A percentile compares a stretch with the other conserved stretches of the same genome.
Conservation (phyloP, 1,140 invertebrate species). For the Arion vulgaris region DNA sequence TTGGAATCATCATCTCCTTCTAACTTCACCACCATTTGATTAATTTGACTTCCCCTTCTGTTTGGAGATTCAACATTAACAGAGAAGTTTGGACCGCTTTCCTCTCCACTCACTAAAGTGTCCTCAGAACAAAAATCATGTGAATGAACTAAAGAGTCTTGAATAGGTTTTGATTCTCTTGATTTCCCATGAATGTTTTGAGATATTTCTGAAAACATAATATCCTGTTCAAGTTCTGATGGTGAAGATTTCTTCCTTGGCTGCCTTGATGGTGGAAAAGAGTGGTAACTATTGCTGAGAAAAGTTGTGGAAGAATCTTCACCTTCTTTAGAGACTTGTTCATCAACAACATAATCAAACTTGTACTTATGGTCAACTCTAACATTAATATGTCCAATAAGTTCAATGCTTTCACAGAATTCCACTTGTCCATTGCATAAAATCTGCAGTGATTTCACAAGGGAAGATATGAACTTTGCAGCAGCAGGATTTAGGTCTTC, state of each 20-base stretch:
- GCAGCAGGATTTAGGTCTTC: conserved; percentile 37
- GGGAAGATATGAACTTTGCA: conserved; percentile 42
- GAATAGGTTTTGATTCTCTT: not conserved
- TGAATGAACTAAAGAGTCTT: not conserved
- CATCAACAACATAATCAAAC: conserved; percentile 51
- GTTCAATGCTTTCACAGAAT: conserved; percentile 48
- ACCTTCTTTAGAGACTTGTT: conserved; percentile 50
- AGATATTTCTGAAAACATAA: conserved; percentile 16
- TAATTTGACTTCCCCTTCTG: not conserved
- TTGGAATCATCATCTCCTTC: conserved; percentile 35
- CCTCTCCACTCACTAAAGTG: not conserved
- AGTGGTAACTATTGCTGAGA: conserved; percentile 52
- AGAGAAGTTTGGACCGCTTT: conserved; percentile 15
- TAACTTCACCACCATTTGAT: conserved; percentile 33
- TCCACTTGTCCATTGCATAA: conserved; percentile 52
- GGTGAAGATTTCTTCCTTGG: conserved; percentile 4
- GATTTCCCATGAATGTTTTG: not conserved
- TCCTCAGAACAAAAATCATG: not conserved
- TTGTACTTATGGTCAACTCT: conserved; percentile 46
- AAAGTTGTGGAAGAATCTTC: conserved; percentile 44
- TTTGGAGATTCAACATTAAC: not conserved
- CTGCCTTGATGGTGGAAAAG: conserved; percentile 37
- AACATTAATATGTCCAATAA: conserved; percentile 50
- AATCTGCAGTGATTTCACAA: conserved; percentile 49
- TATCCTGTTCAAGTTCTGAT: conserved; percentile 14